These are phyloP conservation scores for Typhlichthys subterraneus DNA, from an alignment of 2,797 vertebrate species.

Conservation along the genomic window DNA sequence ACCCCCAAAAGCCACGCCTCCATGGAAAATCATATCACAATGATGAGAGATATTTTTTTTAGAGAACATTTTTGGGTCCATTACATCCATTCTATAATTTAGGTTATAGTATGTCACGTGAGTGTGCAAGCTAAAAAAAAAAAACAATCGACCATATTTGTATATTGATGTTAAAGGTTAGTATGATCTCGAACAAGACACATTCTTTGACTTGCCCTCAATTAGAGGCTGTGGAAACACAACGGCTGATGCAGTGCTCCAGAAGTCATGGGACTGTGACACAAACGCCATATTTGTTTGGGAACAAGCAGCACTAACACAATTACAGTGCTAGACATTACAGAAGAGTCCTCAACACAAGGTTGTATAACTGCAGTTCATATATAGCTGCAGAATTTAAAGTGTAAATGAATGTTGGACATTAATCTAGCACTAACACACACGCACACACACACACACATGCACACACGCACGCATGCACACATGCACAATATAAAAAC, in stretches of 20 bases:
- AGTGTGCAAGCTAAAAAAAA: too few relatives aligned
- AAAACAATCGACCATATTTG: too few relatives aligned
- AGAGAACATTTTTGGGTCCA: too few relatives aligned
- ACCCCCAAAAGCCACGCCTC: constrained; percentile 28
- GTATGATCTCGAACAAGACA: not conserved
- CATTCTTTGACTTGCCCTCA: not conserved
- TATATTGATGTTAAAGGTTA: not conserved
- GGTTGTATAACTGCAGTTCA: too few relatives aligned
- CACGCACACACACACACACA: not conserved
- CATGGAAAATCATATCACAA: not conserved
- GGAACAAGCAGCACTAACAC: constrained; percentile 48
- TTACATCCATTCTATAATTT: not conserved
- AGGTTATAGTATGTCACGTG: not conserved
- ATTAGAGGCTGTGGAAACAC: constrained; percentile 19
- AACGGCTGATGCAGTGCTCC: constrained; percentile 32
- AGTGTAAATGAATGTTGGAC: not conserved
- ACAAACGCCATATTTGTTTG: constrained; percentile 30
- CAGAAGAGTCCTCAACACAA: too few relatives aligned
- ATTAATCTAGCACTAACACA: not conserved
- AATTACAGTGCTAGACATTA: constrained; percentile 49
- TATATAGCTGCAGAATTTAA: not conserved
- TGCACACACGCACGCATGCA: too few relatives aligned
- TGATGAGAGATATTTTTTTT: too few relatives aligned
- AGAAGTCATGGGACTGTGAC: constrained; percentile 65
- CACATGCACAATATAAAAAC: too few relatives aligned